Percentiles rank a stretch among this genome's conserved stretches.
phyloP scores from a whole-genome alignment of 2,797 vertebrate species.

The Salarias fasciatus region DNA sequence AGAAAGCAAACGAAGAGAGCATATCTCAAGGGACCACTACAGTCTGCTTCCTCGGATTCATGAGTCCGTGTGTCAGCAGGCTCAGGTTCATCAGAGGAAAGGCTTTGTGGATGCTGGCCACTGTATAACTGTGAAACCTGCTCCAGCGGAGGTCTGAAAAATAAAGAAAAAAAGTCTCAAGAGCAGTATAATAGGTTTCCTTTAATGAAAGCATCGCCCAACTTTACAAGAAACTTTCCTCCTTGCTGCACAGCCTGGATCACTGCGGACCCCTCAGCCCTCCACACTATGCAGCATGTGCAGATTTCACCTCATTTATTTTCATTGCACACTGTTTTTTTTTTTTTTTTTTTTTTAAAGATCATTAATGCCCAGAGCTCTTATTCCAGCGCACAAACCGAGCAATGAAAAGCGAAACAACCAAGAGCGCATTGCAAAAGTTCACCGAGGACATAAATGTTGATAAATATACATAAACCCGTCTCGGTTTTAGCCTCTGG shows the following conservation, averaged over 20 bases:
- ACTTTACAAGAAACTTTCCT: too few relatives aligned
- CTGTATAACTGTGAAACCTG: too few relatives aligned
- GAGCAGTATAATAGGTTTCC: too few relatives aligned
- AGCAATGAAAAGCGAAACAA: slow-evolving; percentile 50
- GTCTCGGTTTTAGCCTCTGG: slow-evolving; percentile 68
- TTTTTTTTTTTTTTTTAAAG: slow-evolving; percentile 27
- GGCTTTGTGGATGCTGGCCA: too few relatives aligned
- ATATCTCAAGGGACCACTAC: too few relatives aligned
- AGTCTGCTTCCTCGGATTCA: too few relatives aligned
- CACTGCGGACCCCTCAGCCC: slow-evolving; percentile 13
- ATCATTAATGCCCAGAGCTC: slow-evolving; percentile 49
- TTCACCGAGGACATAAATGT: slow-evolving; percentile 58
- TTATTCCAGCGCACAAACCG: slow-evolving; percentile 54
- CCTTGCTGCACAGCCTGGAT: not conserved
- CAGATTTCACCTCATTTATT: slow-evolving; percentile 22
- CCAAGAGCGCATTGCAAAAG: slow-evolving; percentile 54
- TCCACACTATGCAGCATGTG: slow-evolving; percentile 4
- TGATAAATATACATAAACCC: slow-evolving; percentile 75
- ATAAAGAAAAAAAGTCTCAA: too few relatives aligned
- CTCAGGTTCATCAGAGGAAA: too few relatives aligned
- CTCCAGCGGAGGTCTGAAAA: too few relatives aligned
- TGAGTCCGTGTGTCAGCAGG: too few relatives aligned
- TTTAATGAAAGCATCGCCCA: too few relatives aligned
- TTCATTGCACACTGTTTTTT: slow-evolving; percentile 20
- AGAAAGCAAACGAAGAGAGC: too few relatives aligned